Evolutionary conservation across 2,888 invertebrate genomes (phyloP), one percentile per base, ranked within the genome.

Genomic region (Bimastos eiseni): DNA sequence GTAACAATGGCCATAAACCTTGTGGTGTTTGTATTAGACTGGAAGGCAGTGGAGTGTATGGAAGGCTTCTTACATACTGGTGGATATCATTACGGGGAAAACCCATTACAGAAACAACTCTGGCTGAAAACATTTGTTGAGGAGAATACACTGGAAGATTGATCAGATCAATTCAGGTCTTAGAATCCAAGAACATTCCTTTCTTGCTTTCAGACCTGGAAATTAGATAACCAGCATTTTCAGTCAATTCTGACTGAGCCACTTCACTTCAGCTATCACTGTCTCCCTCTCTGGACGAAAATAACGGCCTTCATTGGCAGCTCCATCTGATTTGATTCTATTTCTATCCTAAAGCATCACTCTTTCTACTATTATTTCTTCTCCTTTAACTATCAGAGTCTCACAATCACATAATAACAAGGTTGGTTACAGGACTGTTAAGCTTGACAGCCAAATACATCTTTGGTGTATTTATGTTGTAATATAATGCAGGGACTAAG

Each of bases 1-100:
- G 86, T 37, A 86, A 86, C 86, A 86, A 86, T 36, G 37, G 86
- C 36, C 37, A 86, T 34, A 86, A 86, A 34, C 37, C 86, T 19
- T 24, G 37, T 37, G 37, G 86, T 86, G 86, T 86, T 86, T 86
- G 86, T 37, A 24, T 86, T 86, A 86, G 86, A 86, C 86, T 34
- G 86, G 86, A 86, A 86, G 36, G 86, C 37, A 36, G 34, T 34
- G 36, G 19, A 86, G 34, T 34, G 36, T 37, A 36, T 36, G 37
- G 37, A 34, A 37, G 34, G 19, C 86, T 37, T 86, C 86, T 86
- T 86, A 86, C 86, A 86, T 37, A 36, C 36, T 34, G 86, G 34
- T 36, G 86, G 86, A 86, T 86, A 86, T 36, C 36, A 86, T 86
- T 21, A 36, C 33, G 34, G 34, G 84, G 24, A 86, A 86, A 86